A percentile compares a stretch with the other conserved stretches of the same genome.
These are phyloP conservation scores for Drosophila putrida DNA, from an alignment of 2,888 invertebrate species.

Conservation along the genomic window DNA sequence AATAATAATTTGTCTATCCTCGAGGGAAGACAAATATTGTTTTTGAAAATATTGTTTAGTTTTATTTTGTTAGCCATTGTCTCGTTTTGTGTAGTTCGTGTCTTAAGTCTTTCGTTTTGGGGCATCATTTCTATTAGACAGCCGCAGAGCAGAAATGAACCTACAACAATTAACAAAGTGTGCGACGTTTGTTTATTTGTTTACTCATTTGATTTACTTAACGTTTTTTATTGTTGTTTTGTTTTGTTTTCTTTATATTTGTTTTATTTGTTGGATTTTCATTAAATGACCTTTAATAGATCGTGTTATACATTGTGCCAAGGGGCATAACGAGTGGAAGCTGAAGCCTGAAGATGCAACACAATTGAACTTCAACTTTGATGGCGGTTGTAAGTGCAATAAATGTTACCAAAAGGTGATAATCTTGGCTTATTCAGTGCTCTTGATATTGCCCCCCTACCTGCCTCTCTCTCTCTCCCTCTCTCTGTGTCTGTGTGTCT, in stretches of 20 bases:
- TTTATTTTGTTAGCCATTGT: slow-evolving; percentile 30
- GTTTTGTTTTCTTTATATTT: not conserved
- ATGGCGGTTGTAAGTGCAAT: slow-evolving; percentile 68
- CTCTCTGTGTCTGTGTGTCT: not conserved
- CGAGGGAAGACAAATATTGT: slow-evolving; percentile 53
- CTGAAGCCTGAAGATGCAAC: slow-evolving; percentile 32
- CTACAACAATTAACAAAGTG: slow-evolving; percentile 71
- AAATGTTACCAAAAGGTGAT: slow-evolving; percentile 72
- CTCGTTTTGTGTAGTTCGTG: slow-evolving; percentile 62
- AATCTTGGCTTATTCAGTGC: slow-evolving; percentile 74
- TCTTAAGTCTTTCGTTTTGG: slow-evolving; percentile 72
- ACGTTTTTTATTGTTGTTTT: slow-evolving; percentile 32
- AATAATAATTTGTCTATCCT: slow-evolving; percentile 23
- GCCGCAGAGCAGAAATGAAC: slow-evolving; percentile 36
- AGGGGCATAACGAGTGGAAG: slow-evolving; percentile 43
- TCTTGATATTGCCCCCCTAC: slow-evolving; percentile 49
- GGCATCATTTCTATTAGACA: slow-evolving; percentile 57
- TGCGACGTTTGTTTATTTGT: slow-evolving; percentile 57
- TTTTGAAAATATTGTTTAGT: slow-evolving; percentile 19
- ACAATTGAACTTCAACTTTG: slow-evolving; percentile 67
- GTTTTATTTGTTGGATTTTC: slow-evolving; percentile 33
- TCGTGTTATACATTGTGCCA: slow-evolving; percentile 74
- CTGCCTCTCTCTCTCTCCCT: not conserved
- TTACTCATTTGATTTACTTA: slow-evolving; percentile 67
- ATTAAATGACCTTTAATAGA: slow-evolving; percentile 70